A percentile compares a stretch with the other conserved stretches of the same genome.
phyloP scores from a whole-genome alignment of 1,140 invertebrate species.

The Plectrocnemia conspersa region DNA sequence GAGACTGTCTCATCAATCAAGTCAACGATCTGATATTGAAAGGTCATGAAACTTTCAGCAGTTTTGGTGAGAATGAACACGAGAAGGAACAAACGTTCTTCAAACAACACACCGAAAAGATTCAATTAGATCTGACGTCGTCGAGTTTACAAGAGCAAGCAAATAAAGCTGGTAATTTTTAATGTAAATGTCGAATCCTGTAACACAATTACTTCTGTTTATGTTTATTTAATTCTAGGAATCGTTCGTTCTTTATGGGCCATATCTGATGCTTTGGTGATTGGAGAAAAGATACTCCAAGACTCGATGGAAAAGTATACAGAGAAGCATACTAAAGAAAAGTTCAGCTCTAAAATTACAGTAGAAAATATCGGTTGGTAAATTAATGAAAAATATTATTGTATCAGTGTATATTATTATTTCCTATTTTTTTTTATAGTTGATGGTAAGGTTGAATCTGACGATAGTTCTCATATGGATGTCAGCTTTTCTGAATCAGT shows the following conservation, averaged over 20 bases:
- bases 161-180: constrained; percentile 20
- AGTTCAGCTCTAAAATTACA: constrained; percentile 24
- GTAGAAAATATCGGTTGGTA: constrained; percentile 28
- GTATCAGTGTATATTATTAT: too few relatives aligned
- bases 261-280: constrained; percentile 43
- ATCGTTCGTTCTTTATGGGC: constrained; percentile 44
- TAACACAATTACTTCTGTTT: neutral
- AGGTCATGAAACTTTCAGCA: constrained; percentile 47
- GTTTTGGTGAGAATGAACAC: constrained; percentile 38
- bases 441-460: constrained; percentile 31
- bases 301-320: constrained; percentile 46
- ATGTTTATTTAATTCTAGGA: constrained; percentile 33
- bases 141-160: constrained; percentile 37
- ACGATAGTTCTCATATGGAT: constrained; percentile 27
- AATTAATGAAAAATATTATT: too few relatives aligned
- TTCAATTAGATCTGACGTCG: constrained; percentile 44
- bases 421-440: too few relatives aligned
- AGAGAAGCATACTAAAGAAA: constrained; percentile 22
- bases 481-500: constrained; percentile 25
- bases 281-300: constrained; percentile 45
- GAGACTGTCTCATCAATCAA: constrained; percentile 44
- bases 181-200: neutral
- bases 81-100: constrained; percentile 44
- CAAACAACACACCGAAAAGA: constrained; percentile 46
- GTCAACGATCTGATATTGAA: constrained; percentile 49